Base-by-base conservation (phyloP, 2,888 invertebrate genomes). In the Thereva nobilitata region DNA sequence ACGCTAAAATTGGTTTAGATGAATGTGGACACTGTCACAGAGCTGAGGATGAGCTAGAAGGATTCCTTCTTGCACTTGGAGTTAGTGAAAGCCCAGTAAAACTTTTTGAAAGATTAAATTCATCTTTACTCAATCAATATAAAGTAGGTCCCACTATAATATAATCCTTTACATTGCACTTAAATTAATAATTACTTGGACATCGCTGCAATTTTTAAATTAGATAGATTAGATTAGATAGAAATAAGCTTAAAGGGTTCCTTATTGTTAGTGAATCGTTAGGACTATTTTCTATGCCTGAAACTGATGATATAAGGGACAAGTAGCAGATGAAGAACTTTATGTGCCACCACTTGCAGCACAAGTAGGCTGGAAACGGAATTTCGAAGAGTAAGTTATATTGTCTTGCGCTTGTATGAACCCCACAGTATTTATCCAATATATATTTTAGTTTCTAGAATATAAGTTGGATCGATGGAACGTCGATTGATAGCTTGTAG, bases 401-500 rank as follows among this genome's bases (percentile, higher is more conserved):
- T 54, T 38, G 37, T 61, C 9, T n/a, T n/a, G n/a, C n/a, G n/a
- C 10, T 4, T 59, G 9, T 35, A 44, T 34, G 5, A 9, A 45
- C 9, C 35, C 41, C 8, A n/a, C n/a, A n/a, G n/a, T 35, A 42
- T 23, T 49, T 5, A 41, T 23, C 53, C 44, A 35, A 66, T 63
- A 9, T 42, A 35, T 23, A n/a, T 49, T 9, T 63, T 78, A 70
- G 87, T 87, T 73, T 84, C 86, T 0, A 86, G 86, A 70, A 82
- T 91, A 69, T 89, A 90, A 76, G 83, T 89, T 71, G 89, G 88
- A 38, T 86, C 88, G 67, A 76, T 92, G 64, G 91, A 93, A 76
- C 88, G 91, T 72, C 87, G 89, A 71, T 82, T 95, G 8, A 88
- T 93, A 65, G 85, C 87, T 23, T 89, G 90, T 42, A 91, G 91